Evolutionary conservation across 2,113 vertebrate genomes (phyloP).

Genomic region (Phycodurus eques): DNA sequence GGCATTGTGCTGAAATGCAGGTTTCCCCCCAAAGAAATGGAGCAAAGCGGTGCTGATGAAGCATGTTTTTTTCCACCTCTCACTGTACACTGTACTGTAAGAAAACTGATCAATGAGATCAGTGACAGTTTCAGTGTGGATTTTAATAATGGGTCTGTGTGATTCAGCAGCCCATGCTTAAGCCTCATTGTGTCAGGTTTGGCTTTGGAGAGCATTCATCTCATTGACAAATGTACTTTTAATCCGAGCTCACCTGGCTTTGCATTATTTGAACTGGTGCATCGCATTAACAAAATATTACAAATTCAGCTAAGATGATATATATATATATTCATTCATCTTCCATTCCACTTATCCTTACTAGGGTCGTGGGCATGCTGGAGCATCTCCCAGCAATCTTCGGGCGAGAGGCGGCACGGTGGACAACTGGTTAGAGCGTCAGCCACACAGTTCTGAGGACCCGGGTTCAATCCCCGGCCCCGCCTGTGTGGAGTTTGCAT

Average conservation of each 20-base stretch:
- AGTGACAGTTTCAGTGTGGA: slow-evolving; percentile 34
- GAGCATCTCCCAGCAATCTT: no score
- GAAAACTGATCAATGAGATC: slow-evolving; percentile 34
- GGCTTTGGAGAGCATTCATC: slow-evolving; percentile 56
- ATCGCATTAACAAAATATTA: slow-evolving; percentile 16
- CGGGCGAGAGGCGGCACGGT: no score
- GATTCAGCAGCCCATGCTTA: slow-evolving; percentile 59
- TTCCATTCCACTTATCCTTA: no score
- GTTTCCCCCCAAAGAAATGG: neutral
- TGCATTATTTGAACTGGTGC: slow-evolving; percentile 32
- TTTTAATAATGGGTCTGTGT: slow-evolving; percentile 51
- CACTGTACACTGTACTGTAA: neutral
- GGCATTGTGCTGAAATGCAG: slow-evolving; percentile 23
- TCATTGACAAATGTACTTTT: slow-evolving; percentile 57
- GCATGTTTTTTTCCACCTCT: slow-evolving; percentile 15
- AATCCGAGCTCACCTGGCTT: slow-evolving; percentile 54
- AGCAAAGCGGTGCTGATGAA: slow-evolving; percentile 27
- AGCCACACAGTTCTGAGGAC: no score
- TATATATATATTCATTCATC: neutral
- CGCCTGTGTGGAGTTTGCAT: no score
- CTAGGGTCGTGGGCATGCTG: no score
- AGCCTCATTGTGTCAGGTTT: slow-evolving; percentile 65
- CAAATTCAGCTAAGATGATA: slow-evolving; percentile 3
- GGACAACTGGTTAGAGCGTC: no score
- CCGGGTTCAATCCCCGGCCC: no score